Conservation (phyloP, 2,797 vertebrate species). For the Pipistrellus nathusii region DNA sequence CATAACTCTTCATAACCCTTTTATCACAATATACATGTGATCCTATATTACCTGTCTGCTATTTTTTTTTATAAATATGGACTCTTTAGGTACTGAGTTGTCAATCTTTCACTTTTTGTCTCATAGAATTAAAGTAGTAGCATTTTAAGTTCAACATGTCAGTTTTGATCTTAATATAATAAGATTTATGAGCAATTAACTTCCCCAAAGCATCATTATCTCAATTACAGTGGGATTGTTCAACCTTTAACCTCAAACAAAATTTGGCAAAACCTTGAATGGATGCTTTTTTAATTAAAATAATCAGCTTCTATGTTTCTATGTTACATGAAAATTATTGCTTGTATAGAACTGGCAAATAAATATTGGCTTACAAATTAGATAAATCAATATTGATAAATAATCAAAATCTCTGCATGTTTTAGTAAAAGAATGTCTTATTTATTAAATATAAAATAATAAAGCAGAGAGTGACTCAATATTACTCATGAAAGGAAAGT, state of each 20-base stretch:
- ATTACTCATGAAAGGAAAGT: not conserved
- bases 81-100: not conserved
- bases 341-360: not conserved
- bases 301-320: not conserved
- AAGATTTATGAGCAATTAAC: not conserved
- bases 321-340: not conserved
- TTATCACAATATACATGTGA: not conserved
- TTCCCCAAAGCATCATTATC: not conserved
- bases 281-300: not conserved
- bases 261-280: not conserved
- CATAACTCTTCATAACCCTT: not conserved
- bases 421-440: not conserved
- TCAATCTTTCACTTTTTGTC: not conserved
- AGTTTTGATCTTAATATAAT: not conserved
- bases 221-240: not conserved
- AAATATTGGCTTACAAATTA: not conserved
- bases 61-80: not conserved
- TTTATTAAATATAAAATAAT: not conserved
- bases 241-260: not conserved
- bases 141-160: not conserved
- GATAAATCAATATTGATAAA: not conserved
- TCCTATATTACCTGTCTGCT: not conserved
- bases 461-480: not conserved
- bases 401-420: not conserved
- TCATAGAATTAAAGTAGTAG: not conserved